phyloP scores from a whole-genome alignment of 2,888 invertebrate species.

The Agapostemon virescens region DNA sequence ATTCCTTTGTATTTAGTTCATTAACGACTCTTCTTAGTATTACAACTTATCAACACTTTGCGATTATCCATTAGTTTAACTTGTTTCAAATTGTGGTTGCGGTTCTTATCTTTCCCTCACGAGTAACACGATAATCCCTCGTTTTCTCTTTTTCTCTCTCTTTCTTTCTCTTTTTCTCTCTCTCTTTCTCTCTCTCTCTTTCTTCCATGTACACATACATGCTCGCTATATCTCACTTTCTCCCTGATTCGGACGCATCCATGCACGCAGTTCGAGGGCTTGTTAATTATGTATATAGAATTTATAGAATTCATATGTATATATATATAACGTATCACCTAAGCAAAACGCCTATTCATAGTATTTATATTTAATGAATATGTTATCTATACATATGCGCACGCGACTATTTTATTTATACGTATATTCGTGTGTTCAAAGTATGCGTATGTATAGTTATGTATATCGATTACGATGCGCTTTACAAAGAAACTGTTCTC shows the following conservation, averaged over 20 bases:
- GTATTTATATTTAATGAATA: conserved; percentile 65
- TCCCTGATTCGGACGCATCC: background rate
- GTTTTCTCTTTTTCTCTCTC: background rate
- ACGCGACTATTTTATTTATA: conserved; percentile 54
- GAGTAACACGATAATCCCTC: conserved; percentile 5
- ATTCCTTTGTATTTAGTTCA: conserved; percentile 79
- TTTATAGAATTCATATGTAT: conserved; percentile 56
- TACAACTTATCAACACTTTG: conserved; percentile 77
- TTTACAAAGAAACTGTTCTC: conserved; percentile 27
- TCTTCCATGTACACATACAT: background rate
- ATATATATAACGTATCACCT: conserved; percentile 67
- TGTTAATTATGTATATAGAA: conserved; percentile 48
- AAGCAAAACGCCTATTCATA: conserved; percentile 61
- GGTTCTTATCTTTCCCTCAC: background rate
- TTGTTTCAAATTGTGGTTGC: conserved; percentile 58
- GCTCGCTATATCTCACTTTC: background rate
- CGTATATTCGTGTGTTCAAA: conserved; percentile 59
- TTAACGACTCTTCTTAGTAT: conserved; percentile 76
- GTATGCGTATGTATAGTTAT: conserved; percentile 51
- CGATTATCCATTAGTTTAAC: conserved; percentile 73
- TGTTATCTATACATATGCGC: conserved; percentile 56
- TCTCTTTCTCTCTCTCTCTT: background rate
- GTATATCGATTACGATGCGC: conserved; percentile 23
- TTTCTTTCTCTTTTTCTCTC: background rate
- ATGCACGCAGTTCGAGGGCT: background rate